Conservation (phyloP, 2,797 vertebrate genomes). For the Rhinichthys osculus region DNA sequence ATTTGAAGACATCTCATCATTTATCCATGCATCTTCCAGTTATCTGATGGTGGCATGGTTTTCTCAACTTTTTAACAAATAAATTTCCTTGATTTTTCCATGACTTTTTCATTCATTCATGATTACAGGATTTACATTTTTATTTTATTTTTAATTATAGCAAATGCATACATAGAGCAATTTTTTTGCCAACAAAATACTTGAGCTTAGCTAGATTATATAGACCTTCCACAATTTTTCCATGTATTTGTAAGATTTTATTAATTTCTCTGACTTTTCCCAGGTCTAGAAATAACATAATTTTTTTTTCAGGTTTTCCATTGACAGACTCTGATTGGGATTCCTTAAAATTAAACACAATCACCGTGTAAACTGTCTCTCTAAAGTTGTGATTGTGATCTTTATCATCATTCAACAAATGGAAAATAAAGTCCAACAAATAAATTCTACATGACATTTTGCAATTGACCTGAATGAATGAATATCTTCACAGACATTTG, state of each 20-base stretch:
- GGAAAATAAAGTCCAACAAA: conserved; percentile 28
- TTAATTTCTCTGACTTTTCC: neutral
- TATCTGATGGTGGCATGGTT: neutral
- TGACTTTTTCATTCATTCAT: neutral
- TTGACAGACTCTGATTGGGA: neutral
- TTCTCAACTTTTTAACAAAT: neutral
- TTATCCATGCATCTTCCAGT: neutral
- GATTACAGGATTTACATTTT: neutral
- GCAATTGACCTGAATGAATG: neutral
- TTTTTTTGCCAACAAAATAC: neutral
- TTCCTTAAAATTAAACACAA: neutral
- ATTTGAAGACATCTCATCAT: neutral
- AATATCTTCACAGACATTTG: neutral
- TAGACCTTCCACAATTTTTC: neutral
- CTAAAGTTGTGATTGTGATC: conserved; percentile 7
- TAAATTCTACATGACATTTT: conserved; percentile 9
- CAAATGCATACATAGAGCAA: neutral
- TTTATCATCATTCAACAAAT: conserved; percentile 3
- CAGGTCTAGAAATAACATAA: accelerated
- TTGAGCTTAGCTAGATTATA: neutral
- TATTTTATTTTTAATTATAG: neutral
- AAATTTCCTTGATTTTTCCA: neutral
- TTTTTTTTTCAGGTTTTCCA: neutral
- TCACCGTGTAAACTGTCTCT: neutral
- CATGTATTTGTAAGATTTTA: neutral